A percentile compares a stretch with the other conserved stretches of the same genome.
Evolutionary conservation across 30 jellyfish, hydroid and myxozoan species (phyloP).

Genomic region (Cassiopea andromeda): DNA sequence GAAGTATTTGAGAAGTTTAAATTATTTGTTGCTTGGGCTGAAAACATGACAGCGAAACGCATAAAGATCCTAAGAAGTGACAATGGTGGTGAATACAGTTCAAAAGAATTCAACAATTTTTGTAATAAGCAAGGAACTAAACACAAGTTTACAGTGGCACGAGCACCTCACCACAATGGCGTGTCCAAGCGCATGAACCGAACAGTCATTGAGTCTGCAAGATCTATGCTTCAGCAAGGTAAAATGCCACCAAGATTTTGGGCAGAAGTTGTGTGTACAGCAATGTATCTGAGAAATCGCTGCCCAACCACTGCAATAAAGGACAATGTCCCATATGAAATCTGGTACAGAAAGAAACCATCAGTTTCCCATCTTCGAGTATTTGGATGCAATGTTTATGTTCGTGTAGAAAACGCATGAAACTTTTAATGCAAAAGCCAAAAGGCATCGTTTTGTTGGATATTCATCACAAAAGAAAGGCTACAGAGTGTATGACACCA

Average conservation of each 20-base stretch:
- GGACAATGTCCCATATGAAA: slow-evolving; percentile 12
- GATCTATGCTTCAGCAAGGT: slow-evolving; percentile 47
- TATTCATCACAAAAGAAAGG: neutral
- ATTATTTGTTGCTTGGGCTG: neutral
- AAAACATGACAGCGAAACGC: neutral
- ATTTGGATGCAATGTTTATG: slow-evolving; percentile 45
- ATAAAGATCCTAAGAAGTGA: slow-evolving; percentile 16
- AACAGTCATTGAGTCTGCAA: slow-evolving; percentile 11
- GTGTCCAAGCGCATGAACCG: slow-evolving; percentile 30
- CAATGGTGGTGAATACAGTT: slow-evolving; percentile 13
- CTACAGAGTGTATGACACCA: too few relatives aligned
- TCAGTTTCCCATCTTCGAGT: slow-evolving; percentile 10
- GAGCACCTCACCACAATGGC: slow-evolving; percentile 44
- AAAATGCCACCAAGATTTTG: slow-evolving; percentile 10
- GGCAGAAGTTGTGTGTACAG: slow-evolving; percentile 56
- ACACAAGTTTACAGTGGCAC: slow-evolving; percentile 5
- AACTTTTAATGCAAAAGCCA: slow-evolving; percentile 33
- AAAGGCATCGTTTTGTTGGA: slow-evolving; percentile 28
- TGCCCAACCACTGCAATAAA: slow-evolving; percentile 43
- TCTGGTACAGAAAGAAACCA: neutral
- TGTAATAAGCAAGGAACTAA: slow-evolving; percentile 18
- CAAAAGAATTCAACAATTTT: slow-evolving; percentile 8
- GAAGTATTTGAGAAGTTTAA: neutral
- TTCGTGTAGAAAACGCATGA: slow-evolving; percentile 9
- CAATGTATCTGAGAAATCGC: slow-evolving; percentile 23